Conservation (phyloP, 2,888 invertebrate genomes). For the Junonia oenone region DNA sequence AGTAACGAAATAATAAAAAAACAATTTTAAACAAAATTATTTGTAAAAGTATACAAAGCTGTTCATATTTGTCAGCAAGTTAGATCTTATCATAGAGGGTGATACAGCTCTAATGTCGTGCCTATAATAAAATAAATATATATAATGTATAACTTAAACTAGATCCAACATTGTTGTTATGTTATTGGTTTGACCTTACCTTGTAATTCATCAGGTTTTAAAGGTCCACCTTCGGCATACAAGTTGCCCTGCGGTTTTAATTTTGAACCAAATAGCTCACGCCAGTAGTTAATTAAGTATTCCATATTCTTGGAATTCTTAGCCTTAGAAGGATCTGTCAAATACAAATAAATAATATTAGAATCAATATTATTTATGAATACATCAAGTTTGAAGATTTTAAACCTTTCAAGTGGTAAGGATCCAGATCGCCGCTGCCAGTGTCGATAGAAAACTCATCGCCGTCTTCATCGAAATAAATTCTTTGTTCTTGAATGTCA, state of each 20-base stretch:
- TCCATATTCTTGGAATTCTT: slow-evolving; percentile 64
- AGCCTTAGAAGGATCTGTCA: slow-evolving; percentile 23
- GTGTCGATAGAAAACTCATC: slow-evolving; percentile 61
- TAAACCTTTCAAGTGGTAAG: slow-evolving; percentile 57
- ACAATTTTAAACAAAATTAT: slow-evolving; percentile 16
- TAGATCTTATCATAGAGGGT: slow-evolving; percentile 9
- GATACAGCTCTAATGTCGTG: slow-evolving; percentile 22
- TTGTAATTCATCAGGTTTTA: slow-evolving; percentile 58
- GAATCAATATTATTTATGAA: slow-evolving; percentile 14
- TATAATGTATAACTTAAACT: background rate
- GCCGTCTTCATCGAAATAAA: slow-evolving; percentile 78
- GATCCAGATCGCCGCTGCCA: slow-evolving; percentile 65
- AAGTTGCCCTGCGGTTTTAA: slow-evolving; percentile 53
- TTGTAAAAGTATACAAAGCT: slow-evolving; percentile 22
- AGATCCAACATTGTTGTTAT: background rate
- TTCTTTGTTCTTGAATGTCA: slow-evolving; percentile 76
- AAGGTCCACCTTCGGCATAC: slow-evolving; percentile 68
- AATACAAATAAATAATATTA: slow-evolving; percentile 27
- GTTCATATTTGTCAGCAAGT: slow-evolving; percentile 8
- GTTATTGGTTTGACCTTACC: slow-evolving; percentile 37
- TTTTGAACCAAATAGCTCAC: slow-evolving; percentile 54
- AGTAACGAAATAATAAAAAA: slow-evolving; percentile 3
- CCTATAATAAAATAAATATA: slow-evolving; percentile 22
- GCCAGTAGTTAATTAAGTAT: slow-evolving; percentile 66
- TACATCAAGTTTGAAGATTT: background rate